Percentiles rank a stretch among this genome's conserved stretches.
phyloP scores from a whole-genome alignment of 2,888 invertebrate species.

The Carcina quercana region DNA sequence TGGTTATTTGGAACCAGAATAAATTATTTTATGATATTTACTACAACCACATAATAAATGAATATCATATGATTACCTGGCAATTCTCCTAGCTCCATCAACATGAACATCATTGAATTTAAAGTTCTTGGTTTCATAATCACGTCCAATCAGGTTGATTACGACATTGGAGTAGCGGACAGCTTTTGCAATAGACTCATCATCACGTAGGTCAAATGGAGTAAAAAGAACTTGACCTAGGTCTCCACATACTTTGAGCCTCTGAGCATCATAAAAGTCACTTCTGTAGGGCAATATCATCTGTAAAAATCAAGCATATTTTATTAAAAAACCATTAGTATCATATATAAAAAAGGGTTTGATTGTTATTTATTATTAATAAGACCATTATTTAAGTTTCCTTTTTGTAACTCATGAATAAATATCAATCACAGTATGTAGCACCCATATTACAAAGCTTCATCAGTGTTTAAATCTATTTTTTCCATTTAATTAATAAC shows the following conservation, averaged over 20 bases:
- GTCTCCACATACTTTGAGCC: slow-evolving; percentile 92
- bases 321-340: background rate
- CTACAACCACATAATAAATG: too few relatives aligned
- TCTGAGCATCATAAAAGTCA: slow-evolving; percentile 85
- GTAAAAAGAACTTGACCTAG: slow-evolving; percentile 95
- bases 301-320: slow-evolving; percentile 59
- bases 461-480: too few relatives aligned
- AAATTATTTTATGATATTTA: too few relatives aligned
- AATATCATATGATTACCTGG: too few relatives aligned
- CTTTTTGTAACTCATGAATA: too few relatives aligned
- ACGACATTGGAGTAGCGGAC: slow-evolving; percentile 98
- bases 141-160: slow-evolving; percentile 93
- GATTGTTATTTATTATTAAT: too few relatives aligned
- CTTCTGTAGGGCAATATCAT: slow-evolving; percentile 94
- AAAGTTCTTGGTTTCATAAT: slow-evolving; percentile 95
- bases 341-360: too few relatives aligned
- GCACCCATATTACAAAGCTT: too few relatives aligned
- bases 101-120: slow-evolving; percentile 91
- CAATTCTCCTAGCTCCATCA: slow-evolving; percentile 87
- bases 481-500: too few relatives aligned
- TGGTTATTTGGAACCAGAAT: too few relatives aligned
- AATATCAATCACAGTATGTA: too few relatives aligned
- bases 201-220: slow-evolving; percentile 88
- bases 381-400: too few relatives aligned
- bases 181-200: slow-evolving; percentile 87